Percentiles rank a stretch among this genome's conserved stretches.
Evolutionary conservation across 2,113 vertebrate genomes (phyloP).

Genomic region (Trogon surrucura): DNA sequence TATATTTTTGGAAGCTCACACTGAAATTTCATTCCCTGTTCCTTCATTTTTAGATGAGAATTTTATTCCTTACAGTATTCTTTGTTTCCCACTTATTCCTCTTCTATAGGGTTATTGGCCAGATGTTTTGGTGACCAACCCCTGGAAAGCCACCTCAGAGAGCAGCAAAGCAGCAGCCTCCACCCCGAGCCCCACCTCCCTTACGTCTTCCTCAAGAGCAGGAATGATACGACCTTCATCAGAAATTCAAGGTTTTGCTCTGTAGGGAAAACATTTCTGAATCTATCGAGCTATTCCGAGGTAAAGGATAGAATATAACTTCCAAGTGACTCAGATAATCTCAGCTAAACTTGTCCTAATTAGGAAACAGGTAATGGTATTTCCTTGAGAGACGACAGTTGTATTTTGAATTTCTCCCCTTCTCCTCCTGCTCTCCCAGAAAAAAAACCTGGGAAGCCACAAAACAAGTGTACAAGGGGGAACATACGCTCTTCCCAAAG

Average conservation of each 20-base stretch:
- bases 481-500: accelerated
- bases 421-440: background rate
- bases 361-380: background rate
- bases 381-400: background rate
- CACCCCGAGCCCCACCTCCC: background rate
- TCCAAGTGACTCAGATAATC: conserved; percentile 9
- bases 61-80: background rate
- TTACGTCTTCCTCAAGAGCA: accelerated
- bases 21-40: background rate
- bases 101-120: background rate
- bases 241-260: background rate
- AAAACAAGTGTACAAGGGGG: background rate
- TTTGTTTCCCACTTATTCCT: background rate
- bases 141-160: background rate
- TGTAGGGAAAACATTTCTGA: background rate
- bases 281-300: conserved; percentile 17
- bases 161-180: background rate
- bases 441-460: background rate
- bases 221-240: background rate
- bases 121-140: background rate
- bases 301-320: background rate
- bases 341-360: conserved; percentile 26
- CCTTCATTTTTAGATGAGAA: background rate
- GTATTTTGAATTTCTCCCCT: background rate
- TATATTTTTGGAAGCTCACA: background rate